Evolutionary conservation across 1,140 invertebrate species (phyloP).

Genomic region (Caenorhabditis elegans): WBcel235 BX284604.4:16779501-16780000

Average conservation of each 20-base stretch:
- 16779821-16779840: not conserved
- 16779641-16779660: slow-evolving; percentile 14
- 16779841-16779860: not conserved
- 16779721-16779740: slow-evolving; percentile 8
- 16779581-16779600: not conserved
- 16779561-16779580: slow-evolving; percentile 13
- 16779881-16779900: slow-evolving; percentile 13
- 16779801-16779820: slow-evolving; percentile 6
- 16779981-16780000: not conserved
- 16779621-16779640: slow-evolving; percentile 5
- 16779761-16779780: too few species aligned
- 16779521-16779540: not conserved
- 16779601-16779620: too few species aligned
- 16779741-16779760: too few species aligned
- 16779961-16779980: too few species aligned
- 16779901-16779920: slow-evolving; percentile 12
- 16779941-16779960: not conserved
- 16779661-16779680: not conserved
- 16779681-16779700: not conserved
- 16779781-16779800: not conserved
- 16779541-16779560: not conserved
- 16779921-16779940: not conserved
- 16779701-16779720: not conserved
- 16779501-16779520: not conserved
- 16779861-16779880: not conserved